Percentiles rank a stretch among this genome's conserved stretches.
Evolutionary conservation across 2,888 invertebrate genomes (phyloP).

Genomic region (Thereva nobilitata): DNA sequence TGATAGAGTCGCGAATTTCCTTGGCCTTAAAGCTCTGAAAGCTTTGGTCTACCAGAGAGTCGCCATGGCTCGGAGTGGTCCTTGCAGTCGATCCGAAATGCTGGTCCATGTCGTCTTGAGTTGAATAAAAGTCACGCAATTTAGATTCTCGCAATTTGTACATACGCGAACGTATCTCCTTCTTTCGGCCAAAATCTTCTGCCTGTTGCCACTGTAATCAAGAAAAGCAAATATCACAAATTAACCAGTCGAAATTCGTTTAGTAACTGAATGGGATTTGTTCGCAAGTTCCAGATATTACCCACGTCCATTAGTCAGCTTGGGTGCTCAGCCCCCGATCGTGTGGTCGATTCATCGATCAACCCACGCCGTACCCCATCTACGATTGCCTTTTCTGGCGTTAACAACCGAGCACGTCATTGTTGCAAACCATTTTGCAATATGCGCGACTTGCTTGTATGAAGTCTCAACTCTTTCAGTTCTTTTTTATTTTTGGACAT

Average conservation of each 20-base stretch:
- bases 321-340: constrained; percentile 15
- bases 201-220: constrained; percentile 80
- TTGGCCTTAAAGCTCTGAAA: constrained; percentile 78
- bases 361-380: constrained; percentile 16
- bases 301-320: constrained; percentile 9
- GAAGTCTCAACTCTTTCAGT: too few species aligned
- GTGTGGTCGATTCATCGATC: constrained; percentile 4
- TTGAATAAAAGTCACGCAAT: constrained; percentile 70
- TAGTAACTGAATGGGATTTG: constrained; percentile 31
- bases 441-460: not conserved
- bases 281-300: constrained; percentile 8
- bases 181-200: constrained; percentile 82
- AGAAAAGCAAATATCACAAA: constrained; percentile 36
- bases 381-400: constrained; percentile 32
- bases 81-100: constrained; percentile 57
- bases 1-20: constrained; percentile 77
- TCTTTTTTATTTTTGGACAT: too few species aligned
- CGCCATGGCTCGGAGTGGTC: constrained; percentile 65
- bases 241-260: constrained; percentile 35
- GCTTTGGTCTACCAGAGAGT: constrained; percentile 74
- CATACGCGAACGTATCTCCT: constrained; percentile 84
- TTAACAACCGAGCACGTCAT: constrained; percentile 23
- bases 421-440: constrained; percentile 32
- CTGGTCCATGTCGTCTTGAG: constrained; percentile 60
- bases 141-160: constrained; percentile 81